Conservation (phyloP, 2,888 invertebrate genomes). For the Tenthredo scrophulariae region DNA sequence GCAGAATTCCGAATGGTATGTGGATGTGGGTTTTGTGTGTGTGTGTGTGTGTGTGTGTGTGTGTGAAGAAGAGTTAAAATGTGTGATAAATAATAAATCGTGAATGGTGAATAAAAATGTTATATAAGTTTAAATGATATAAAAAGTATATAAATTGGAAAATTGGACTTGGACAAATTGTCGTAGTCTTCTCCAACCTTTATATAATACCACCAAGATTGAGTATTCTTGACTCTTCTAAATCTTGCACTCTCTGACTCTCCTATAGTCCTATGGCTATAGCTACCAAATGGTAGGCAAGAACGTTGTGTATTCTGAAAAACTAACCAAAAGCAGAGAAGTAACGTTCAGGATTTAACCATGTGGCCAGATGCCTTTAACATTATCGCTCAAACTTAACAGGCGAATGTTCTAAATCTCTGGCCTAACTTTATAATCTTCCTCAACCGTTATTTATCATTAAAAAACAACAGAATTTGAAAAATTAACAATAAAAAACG, state of each 20-base stretch:
- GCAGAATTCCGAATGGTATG: neutral
- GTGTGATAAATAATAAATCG: neutral
- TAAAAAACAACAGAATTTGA: neutral
- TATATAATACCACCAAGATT: constrained; percentile 48
- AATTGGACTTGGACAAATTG: constrained; percentile 37
- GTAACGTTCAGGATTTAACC: constrained; percentile 15
- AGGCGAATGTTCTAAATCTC: constrained; percentile 74
- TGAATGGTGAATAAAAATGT: neutral
- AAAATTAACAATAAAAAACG: constrained; percentile 30
- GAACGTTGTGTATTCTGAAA: constrained; percentile 49
- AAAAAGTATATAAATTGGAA: constrained; percentile 21
- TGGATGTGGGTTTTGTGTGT: neutral
- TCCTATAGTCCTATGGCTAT: constrained; percentile 47
- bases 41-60: constrained; percentile 43
- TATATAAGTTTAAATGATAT: neutral
- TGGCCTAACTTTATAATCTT: constrained; percentile 66
- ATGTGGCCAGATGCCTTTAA: constrained; percentile 76
- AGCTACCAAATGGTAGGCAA: constrained; percentile 49
- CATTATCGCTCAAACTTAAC: constrained; percentile 66
- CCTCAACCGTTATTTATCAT: constrained; percentile 57
- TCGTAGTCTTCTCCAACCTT: constrained; percentile 44
- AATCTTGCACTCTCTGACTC: constrained; percentile 47
- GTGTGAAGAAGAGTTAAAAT: constrained; percentile 56
- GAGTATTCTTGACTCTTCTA: constrained; percentile 45
- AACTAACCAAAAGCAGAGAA: constrained; percentile 45